Conservation (phyloP, 2,113 vertebrate genomes). For the Phalacrocorax carbo region DNA sequence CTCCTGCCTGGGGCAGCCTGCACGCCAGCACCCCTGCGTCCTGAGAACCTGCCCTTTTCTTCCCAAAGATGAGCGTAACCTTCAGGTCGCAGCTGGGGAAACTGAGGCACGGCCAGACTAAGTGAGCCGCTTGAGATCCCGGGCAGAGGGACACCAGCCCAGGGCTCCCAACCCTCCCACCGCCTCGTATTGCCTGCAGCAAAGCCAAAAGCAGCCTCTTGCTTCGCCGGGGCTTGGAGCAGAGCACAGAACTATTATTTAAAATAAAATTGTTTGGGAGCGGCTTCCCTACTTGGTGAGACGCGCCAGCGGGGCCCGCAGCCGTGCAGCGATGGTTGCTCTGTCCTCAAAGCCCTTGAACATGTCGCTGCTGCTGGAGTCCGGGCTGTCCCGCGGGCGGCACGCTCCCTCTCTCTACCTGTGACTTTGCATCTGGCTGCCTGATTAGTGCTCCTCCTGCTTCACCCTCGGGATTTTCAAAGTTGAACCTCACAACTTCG, state of each 20-base stretch:
- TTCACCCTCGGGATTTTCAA: rapidly evolving
- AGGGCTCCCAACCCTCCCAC: not conserved
- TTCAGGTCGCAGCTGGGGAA: not conserved
- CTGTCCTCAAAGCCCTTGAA: not conserved
- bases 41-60: not conserved
- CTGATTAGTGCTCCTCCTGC: not conserved
- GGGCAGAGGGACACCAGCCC: rapidly evolving
- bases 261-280: not conserved
- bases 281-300: rapidly evolving
- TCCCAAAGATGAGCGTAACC: rapidly evolving
- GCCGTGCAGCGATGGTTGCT: rapidly evolving
- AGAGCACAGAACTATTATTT: not conserved
- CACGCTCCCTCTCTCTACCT: not conserved
- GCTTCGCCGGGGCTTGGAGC: rapidly evolving
- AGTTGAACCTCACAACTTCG: rapidly evolving
- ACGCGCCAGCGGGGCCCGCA: rapidly evolving
- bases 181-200: rapidly evolving
- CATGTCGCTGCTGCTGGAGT: rapidly evolving
- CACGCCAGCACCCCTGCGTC: not conserved
- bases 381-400: not conserved
- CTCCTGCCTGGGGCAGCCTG: not conserved
- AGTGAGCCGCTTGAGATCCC: no score
- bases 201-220: not conserved
- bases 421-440: not conserved
- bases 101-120: not conserved